phyloP scores from a whole-genome alignment of 1,140 invertebrate genomes.

The Trachymyrmex cornetzi region DNA sequence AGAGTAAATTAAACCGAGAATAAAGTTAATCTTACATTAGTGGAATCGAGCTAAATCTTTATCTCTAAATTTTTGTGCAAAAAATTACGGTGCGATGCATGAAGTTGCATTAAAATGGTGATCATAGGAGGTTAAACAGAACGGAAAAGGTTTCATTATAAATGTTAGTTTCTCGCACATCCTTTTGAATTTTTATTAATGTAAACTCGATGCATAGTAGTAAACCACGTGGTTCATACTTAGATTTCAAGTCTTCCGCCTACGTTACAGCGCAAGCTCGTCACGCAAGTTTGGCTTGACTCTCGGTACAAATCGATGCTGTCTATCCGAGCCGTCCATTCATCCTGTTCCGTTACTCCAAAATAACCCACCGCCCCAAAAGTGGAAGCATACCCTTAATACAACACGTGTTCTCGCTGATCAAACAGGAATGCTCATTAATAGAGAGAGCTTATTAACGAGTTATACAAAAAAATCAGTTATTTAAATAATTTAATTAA shows the following conservation, averaged over 20 bases:
- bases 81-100: background rate
- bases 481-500: conserved; percentile 8
- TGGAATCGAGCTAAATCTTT: background rate
- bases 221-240: conserved; percentile 69
- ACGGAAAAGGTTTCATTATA: background rate
- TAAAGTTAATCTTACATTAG: no score
- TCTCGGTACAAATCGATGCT: conserved; percentile 80
- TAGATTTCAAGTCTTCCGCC: conserved; percentile 76
- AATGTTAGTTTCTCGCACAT: background rate
- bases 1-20: no score
- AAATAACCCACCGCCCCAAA: conserved; percentile 41
- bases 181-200: background rate
- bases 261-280: conserved; percentile 77
- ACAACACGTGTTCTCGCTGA: background rate
- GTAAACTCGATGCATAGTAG: background rate
- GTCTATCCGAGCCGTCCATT: conserved; percentile 57
- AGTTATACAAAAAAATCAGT: background rate
- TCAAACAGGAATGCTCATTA: conserved; percentile 19
- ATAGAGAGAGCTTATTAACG: background rate
- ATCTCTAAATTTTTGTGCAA: background rate
- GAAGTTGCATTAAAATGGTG: background rate
- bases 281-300: conserved; percentile 65
- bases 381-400: background rate
- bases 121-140: background rate
- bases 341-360: conserved; percentile 39